Base-by-base conservation (phyloP, 1,140 invertebrate species). In the Palaemon carinicauda region DNA sequence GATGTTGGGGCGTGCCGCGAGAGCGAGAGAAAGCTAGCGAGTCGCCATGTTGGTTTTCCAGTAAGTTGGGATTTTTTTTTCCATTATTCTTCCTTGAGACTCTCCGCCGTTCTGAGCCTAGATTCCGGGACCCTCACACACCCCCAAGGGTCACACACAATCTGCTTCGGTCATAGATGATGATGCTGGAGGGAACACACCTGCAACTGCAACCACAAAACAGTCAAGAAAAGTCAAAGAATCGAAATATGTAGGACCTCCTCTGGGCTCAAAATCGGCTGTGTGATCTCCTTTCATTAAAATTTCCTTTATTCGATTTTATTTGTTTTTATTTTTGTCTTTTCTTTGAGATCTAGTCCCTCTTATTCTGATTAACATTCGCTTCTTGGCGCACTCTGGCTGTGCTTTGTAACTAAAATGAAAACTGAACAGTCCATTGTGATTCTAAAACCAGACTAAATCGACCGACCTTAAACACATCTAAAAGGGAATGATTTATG, bases 401-500 rank as follows among this genome's bases (percentile, higher is more conserved):
- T 83, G 73, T 75, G 73, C 82, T 83, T 80, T 77, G 51, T 83
- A 71, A 77, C 50, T 75, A 77, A 83, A 24, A 77, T 24, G 60
- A 29, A 83, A 41, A 75, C 73, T 73, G 82, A 75, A 75, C 52
- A 69, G 65, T 41, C 41, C 41, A 41, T 41, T 41, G 41, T 41
- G 41, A 41, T 41, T 41, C 41, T 83, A 53, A 56, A 60, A 53
- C 29, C 56, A 71, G 52, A 83, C 52, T 83, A 77, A 83, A 83
- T 29, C 82, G 82, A 83, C 27, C 82, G 82, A 83, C 51, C 82
- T 77, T 75, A 53, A 60, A 83, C 56, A n/a, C 17, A 82, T 82
- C 24, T 80, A 80, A 80, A 79, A 60, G 56, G 15, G n/a, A 75
- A 75, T 75, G 19, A 50, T 50, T 21, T 50, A 33, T 75, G 73